Percentiles rank a stretch among this genome's conserved stretches.
Conservation (phyloP, 1,140 invertebrate genomes). For the Drosophila seguyi region DNA sequence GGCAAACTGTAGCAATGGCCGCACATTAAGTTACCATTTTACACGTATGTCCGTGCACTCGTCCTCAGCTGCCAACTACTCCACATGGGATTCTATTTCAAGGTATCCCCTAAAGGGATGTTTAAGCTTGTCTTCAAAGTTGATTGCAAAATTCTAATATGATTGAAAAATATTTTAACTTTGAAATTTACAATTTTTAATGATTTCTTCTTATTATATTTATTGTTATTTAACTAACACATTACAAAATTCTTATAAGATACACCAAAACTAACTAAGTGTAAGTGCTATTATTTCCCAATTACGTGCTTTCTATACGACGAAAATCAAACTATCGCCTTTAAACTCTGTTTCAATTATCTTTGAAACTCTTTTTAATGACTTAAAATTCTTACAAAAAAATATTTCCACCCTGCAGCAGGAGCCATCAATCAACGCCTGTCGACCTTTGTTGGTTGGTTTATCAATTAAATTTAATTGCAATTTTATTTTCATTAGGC, state of each 20-base stretch:
- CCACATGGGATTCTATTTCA: slow-evolving; percentile 34
- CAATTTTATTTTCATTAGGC: slow-evolving; percentile 72
- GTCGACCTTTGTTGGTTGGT: slow-evolving; percentile 56
- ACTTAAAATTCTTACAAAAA: not conserved
- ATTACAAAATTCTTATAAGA: no score
- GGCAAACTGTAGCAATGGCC: slow-evolving; percentile 53
- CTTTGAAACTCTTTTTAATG: not conserved
- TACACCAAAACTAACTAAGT: no score
- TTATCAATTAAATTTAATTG: slow-evolving; percentile 74
- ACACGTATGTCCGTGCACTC: slow-evolving; percentile 40
- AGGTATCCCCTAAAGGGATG: not conserved
- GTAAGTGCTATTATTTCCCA: no score
- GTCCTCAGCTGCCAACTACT: not conserved
- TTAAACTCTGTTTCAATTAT: not conserved
- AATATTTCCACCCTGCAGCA: not conserved
- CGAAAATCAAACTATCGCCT: no score
- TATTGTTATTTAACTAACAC: no score
- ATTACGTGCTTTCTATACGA: no score
- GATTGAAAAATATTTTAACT: not conserved
- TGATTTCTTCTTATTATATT: no score
- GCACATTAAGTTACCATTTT: slow-evolving; percentile 64
- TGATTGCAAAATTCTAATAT: not conserved
- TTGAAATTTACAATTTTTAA: not conserved
- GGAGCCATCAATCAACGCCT: slow-evolving; percentile 58
- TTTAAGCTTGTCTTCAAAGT: no score